Base-by-base conservation (phyloP, 2,113 vertebrate species). In the Fukomys damarensis region DNA sequence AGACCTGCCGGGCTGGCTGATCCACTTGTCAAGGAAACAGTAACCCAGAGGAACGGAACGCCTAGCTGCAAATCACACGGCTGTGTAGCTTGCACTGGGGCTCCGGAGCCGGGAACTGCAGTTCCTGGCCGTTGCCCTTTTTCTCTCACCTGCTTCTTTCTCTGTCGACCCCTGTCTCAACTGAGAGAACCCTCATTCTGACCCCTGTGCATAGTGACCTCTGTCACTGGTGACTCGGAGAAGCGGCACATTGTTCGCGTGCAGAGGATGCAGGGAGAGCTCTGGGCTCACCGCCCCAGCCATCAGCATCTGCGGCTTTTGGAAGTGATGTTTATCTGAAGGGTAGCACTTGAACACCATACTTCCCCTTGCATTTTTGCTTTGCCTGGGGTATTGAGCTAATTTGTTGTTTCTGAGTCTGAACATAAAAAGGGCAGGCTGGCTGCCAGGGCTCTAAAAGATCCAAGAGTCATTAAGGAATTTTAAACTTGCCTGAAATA, bases 401-500 rank as follows among this genome's bases (percentile, higher is more conserved):
- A 85, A 97, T 96, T 95, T 12, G 0, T 96, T 91, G 90, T 32
- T 95, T 92, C 93, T 80, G 80, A 80, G 83, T 68, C 93, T 95
- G 87, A 65, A 46, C 26, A n/a, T 83, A 85, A 86, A 86, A 94
- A 89, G 12, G 38, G 56, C 79, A 66, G 96, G 82, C 96, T 41
- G 65, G 30, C 52, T 96, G 83, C 94, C 97, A 96, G 86, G 74
- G 93, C 30, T 65, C 74, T 82, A 43, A 83, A 56, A 22, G 58
- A 70, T 89, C 91, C 92, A 17, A 3, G 93, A 88, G 91, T 59
- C 89, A 52, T 83, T 85, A 95, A 84, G 11, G 59, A n/a, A 52
- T 66, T 91, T 88, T 89, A 86, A 97, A 86, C 83, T 92, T 95
- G 85, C 83, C 12, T 56, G 79, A 96, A 96, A 94, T 94, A 90